phyloP scores from a whole-genome alignment of 2,113 vertebrate species.

The Pseudorhombus dupliciocellatus region DNA sequence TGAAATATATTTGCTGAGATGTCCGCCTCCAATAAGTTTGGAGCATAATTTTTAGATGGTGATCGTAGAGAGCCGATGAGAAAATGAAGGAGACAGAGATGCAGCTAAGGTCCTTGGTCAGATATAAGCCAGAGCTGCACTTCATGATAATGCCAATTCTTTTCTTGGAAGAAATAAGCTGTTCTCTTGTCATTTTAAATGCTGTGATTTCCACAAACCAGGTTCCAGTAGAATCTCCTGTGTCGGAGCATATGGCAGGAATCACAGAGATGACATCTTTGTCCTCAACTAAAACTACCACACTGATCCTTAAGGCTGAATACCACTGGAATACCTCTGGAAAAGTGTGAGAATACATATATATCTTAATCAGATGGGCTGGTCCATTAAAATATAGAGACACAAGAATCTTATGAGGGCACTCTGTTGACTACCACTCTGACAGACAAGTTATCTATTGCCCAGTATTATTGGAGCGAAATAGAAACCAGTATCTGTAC shows the following conservation, averaged over 20 bases:
- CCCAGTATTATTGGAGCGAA: constrained; percentile 29
- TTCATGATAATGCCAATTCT: neutral
- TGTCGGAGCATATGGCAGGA: neutral
- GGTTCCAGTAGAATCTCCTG: neutral
- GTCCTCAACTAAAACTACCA: neutral
- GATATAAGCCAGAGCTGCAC: neutral
- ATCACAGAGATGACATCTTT: neutral
- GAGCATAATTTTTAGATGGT: neutral
- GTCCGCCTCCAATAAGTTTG: constrained; percentile 1
- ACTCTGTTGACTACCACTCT: constrained; percentile 25
- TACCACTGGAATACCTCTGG: neutral
- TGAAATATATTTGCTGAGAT: neutral
- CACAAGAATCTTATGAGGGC: constrained; percentile 27
- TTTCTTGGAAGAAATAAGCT: neutral
- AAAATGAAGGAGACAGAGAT: neutral
- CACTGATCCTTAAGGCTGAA: constrained; percentile 10
- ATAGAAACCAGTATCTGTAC: constrained; percentile 16
- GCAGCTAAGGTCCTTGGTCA: neutral
- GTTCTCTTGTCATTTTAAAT: neutral
- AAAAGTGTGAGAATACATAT: neutral
- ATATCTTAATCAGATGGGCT: neutral
- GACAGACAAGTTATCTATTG: constrained; percentile 20
- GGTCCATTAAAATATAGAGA: constrained; percentile 19
- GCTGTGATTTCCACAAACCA: neutral
- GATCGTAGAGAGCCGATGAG: neutral